Conservation (phyloP, 2,888 invertebrate genomes). For the Sylvicola cinctus region DNA sequence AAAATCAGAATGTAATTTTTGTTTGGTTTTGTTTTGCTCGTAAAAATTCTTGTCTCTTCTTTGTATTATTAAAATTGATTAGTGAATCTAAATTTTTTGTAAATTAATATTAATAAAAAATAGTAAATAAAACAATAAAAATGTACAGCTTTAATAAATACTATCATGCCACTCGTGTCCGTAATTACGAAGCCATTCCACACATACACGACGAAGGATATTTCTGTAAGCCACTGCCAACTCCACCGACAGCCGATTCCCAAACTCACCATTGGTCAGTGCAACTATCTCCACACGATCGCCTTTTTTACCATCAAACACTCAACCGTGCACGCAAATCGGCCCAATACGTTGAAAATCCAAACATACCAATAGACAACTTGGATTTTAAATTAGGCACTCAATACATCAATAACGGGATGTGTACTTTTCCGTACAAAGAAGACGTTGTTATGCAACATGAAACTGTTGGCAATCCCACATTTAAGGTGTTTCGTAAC, state of each 20-base stretch:
- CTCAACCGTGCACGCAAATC: slow-evolving; percentile 29
- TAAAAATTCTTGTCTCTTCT: too few species aligned
- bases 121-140: too few species aligned
- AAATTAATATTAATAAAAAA: too few species aligned
- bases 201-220: slow-evolving; percentile 26
- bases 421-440: slow-evolving; percentile 39
- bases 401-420: slow-evolving; percentile 44
- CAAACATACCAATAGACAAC: slow-evolving; percentile 35
- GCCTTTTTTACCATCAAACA: slow-evolving; percentile 31
- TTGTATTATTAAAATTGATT: too few species aligned
- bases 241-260: slow-evolving; percentile 8
- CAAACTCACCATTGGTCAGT: slow-evolving; percentile 21
- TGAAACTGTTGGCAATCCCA: slow-evolving; percentile 39
- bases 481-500: slow-evolving; percentile 48
- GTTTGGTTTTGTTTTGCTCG: too few species aligned
- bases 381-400: slow-evolving; percentile 45
- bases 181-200: too few species aligned
- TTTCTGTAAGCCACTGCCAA: slow-evolving; percentile 22
- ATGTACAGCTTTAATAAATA: too few species aligned
- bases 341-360: slow-evolving; percentile 18
- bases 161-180: too few species aligned
- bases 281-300: slow-evolving; percentile 22
- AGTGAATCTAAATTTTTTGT: too few species aligned
- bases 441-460: slow-evolving; percentile 42
- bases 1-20: too few species aligned